A percentile compares a stretch with the other conserved stretches of the same genome.
phyloP scores from a whole-genome alignment of 2,797 vertebrate species.

The Apogon talboti region DNA sequence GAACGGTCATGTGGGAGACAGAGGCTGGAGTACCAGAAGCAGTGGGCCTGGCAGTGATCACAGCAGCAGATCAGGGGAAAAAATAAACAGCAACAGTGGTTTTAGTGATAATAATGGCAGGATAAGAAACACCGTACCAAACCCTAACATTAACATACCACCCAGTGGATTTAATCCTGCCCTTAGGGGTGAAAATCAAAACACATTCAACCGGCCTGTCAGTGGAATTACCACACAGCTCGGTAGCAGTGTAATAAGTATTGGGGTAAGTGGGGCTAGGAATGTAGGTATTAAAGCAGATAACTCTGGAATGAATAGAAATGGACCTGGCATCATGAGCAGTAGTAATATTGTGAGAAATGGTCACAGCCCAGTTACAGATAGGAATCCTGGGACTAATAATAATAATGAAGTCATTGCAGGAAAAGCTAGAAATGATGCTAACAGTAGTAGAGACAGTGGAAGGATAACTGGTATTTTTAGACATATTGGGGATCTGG shows the following conservation, averaged over 20 bases:
- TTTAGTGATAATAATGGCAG: conserved; percentile 27
- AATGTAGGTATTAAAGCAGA: conserved; percentile 53
- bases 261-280: conserved; percentile 22
- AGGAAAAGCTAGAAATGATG: conserved; percentile 33
- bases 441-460: conserved; percentile 34
- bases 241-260: conserved; percentile 34
- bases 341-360: conserved; percentile 33
- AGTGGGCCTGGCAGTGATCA: conserved; percentile 14
- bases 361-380: conserved; percentile 37
- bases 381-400: conserved; percentile 35
- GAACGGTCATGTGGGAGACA: conserved; percentile 55
- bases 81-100: conserved; percentile 19
- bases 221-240: conserved; percentile 50
- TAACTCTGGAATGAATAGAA: conserved; percentile 41
- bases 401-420: conserved; percentile 64
- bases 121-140: conserved; percentile 43
- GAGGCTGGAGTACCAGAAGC: conserved; percentile 19
- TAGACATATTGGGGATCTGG: conserved; percentile 41
- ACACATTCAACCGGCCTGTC: conserved; percentile 48
- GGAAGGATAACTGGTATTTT: conserved; percentile 37
- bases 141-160: conserved; percentile 26
- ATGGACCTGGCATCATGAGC: conserved; percentile 28
- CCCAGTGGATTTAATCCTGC: conserved; percentile 54
- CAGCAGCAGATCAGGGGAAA: conserved; percentile 23
- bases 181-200: conserved; percentile 37